Evolutionary conservation across 2,888 invertebrate species (phyloP), one percentile per base, ranked within the genome.

Genomic region (Cosmia pyralina): DNA sequence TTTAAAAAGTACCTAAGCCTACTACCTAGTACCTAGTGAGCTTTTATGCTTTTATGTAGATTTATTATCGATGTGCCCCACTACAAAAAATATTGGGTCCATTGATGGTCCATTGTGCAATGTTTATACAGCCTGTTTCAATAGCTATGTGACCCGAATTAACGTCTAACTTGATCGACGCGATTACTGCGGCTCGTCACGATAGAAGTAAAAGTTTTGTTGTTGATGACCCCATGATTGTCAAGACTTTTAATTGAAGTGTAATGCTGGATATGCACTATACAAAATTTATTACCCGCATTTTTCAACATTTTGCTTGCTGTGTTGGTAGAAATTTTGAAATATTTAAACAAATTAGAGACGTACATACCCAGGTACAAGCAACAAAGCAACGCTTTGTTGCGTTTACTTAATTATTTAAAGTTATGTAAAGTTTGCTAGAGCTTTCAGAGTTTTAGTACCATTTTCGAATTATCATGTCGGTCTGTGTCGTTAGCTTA

Each of bases 71-170:
- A n/a, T 7, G 34, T 38, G 64, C 44, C 63, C 11, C n/a, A 28
- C 13, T 22, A 58, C 50, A 50, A 50, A 53, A 44, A 44, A 3
- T 0, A 13, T 63, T 41, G 15, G 17, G 28, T 63, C 41, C 19
- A n/a, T 63, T 44, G 53, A 34, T 10, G 17, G 28, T 63, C 41
- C 19, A n/a, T 63, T 44, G 53, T 76, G 64, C 69, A 69, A 76
- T 53, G 53, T 69, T 58, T 73, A 44, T 48, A 62, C 41, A 64
- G 65, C 8, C 19, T 38, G 57, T 78, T 71, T 66, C 34, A 70
- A 65, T 70, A 59, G 53, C 34, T 59, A 57, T 66, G 72, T 76
- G 79, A 70, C 73, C 72, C 19, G 55, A 82, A 82, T 79, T 44
- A 59, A n/a, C 22, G 22, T 52, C 22, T 55, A 52, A 59, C n/a